Evolutionary conservation across 2,113 vertebrate species (phyloP).

Genomic region (Hiodon alosoides): DNA sequence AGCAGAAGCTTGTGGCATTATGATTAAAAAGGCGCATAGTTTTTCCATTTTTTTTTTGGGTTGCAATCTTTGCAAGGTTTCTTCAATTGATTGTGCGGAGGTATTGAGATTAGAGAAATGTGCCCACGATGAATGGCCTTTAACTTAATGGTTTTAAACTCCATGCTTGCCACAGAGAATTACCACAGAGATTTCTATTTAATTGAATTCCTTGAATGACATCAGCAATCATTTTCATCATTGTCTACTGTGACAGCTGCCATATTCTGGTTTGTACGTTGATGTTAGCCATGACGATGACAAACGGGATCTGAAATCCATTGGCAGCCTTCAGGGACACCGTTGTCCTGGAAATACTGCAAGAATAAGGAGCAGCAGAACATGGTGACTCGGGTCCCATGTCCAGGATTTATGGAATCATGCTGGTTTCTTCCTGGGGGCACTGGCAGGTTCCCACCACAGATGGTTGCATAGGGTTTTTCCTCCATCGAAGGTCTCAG

Average conservation of each 20-base stretch:
- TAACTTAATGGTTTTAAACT: not conserved
- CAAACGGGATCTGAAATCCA: not conserved
- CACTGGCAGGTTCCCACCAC: too few species aligned
- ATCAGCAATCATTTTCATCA: not conserved
- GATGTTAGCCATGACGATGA: not conserved
- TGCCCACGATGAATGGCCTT: not conserved
- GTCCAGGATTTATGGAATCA: too few species aligned
- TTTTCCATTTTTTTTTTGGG: not conserved
- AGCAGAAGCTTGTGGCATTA: not conserved
- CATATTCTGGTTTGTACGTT: not conserved
- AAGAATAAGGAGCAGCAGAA: too few species aligned
- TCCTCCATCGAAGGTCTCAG: too few species aligned
- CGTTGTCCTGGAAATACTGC: too few species aligned
- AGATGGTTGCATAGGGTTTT: too few species aligned
- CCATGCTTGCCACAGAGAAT: not conserved
- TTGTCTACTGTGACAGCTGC: not conserved
- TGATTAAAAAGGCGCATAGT: not conserved
- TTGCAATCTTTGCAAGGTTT: not conserved
- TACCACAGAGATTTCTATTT: not conserved
- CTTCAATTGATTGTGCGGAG: not conserved
- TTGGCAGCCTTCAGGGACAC: not conserved
- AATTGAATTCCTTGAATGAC: not conserved
- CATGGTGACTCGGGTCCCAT: too few species aligned
- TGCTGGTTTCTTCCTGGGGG: too few species aligned
- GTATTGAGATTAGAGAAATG: not conserved